Evolutionary conservation across 92 coral and sea anemone genomes (phyloP).

Genomic region (Anthopleura xanthogrammica): DNA sequence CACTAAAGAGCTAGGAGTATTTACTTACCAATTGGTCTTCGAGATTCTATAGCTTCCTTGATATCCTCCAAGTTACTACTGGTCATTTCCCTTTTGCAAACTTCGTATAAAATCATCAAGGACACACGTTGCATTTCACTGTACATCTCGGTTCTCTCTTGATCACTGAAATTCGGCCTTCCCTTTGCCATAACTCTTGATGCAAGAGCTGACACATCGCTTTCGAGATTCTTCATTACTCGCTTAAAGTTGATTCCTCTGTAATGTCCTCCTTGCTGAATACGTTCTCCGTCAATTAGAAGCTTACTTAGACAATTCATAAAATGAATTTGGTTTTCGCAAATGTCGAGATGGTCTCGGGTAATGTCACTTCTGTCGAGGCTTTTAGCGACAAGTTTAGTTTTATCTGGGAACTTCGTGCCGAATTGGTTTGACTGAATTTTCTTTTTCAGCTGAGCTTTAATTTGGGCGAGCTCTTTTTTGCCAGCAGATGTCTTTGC

Average conservation of each 20-base stretch:
- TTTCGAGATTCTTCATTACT: not conserved
- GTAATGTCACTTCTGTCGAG: conserved; percentile 27
- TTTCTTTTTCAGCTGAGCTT: conserved; percentile 44
- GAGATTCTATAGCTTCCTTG: conserved; percentile 46
- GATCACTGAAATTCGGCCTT: conserved; percentile 70
- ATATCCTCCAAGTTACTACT: conserved; percentile 12
- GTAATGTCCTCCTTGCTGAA: not conserved
- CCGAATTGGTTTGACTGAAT: conserved; percentile 5
- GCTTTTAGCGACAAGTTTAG: not conserved
- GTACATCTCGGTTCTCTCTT: conserved; percentile 72
- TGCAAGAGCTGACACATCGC: conserved; percentile 31
- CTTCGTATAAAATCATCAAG: conserved; percentile 44
- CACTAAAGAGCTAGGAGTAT: too few species aligned
- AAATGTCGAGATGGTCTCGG: conserved; percentile 50
- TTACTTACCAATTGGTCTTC: conserved; percentile 45
- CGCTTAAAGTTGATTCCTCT: not conserved
- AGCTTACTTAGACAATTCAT: conserved; percentile 48
- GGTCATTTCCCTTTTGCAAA: conserved; percentile 25
- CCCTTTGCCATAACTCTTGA: conserved; percentile 38
- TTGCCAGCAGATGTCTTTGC: conserved; percentile 31
- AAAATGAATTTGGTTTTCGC: conserved; percentile 75
- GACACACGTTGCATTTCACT: conserved; percentile 62
- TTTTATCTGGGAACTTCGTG: conserved; percentile 28
- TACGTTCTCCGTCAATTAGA: not conserved
- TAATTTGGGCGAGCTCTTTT: not conserved